Evolutionary conservation across 2,797 vertebrate genomes (phyloP).

Genomic region (Somateria mollissima): DNA sequence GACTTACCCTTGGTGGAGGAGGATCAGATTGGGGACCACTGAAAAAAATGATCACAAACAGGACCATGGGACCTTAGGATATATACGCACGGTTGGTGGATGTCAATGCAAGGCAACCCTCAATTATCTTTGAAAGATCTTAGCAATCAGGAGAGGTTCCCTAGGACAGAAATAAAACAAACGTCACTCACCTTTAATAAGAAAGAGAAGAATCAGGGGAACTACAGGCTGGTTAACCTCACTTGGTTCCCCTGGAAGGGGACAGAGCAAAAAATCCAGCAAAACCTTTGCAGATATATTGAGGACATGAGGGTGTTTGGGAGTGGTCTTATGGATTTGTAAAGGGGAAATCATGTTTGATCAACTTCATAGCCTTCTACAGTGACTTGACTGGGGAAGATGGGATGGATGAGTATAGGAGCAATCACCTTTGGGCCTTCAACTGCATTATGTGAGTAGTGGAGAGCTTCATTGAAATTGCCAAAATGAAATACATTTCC

Average conservation of each 20-base stretch:
- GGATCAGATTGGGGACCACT: not conserved
- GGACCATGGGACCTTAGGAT: not conserved
- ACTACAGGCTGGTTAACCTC: not conserved
- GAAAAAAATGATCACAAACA: not conserved
- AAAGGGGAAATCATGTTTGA: not conserved
- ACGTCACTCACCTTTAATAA: not conserved
- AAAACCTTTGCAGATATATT: not conserved
- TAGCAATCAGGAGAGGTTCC: not conserved
- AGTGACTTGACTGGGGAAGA: not conserved
- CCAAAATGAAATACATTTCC: not conserved
- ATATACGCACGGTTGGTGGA: not conserved
- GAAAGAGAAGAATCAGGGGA: not conserved
- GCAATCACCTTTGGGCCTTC: not conserved
- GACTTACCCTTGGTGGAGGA: not conserved
- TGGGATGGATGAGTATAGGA: not conserved
- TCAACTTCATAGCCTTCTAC: not conserved
- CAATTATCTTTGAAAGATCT: not conserved
- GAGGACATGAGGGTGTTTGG: not conserved
- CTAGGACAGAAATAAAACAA: not conserved
- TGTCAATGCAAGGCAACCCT: not conserved
- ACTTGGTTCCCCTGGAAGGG: accelerated
- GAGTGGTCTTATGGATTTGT: not conserved
- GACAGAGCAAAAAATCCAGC: not conserved
- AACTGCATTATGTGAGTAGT: not conserved
- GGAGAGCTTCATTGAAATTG: not conserved